Evolutionary conservation across 2,113 vertebrate genomes (phyloP).

Genomic region (Oxyruncus cristatus): DNA sequence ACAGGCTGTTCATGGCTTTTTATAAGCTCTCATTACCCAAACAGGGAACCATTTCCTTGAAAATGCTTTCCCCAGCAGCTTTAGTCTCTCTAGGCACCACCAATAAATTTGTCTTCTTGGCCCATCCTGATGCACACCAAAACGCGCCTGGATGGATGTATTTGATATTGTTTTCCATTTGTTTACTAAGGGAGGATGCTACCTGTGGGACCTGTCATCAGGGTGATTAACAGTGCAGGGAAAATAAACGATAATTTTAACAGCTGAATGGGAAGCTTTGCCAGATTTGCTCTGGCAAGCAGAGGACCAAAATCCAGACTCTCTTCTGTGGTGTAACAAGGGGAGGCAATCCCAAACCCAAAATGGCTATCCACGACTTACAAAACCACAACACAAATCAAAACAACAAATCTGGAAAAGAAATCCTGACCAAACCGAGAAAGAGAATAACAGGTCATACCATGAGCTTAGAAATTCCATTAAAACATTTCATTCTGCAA

Average conservation of each 20-base stretch:
- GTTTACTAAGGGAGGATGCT: background rate
- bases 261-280: background rate
- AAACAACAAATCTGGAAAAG: background rate
- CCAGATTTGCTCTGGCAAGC: background rate
- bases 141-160: background rate
- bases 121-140: background rate
- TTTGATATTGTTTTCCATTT: background rate
- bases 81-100: background rate
- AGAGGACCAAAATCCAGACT: background rate
- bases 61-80: conserved; percentile 36
- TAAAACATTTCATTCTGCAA: background rate
- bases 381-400: background rate
- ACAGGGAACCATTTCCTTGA: conserved; percentile 51
- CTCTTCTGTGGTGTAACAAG: background rate
- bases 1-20: conserved; percentile 53
- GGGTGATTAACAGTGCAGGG: background rate
- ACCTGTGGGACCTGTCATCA: conserved; percentile 24
- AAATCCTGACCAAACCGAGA: background rate
- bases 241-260: background rate
- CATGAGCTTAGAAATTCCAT: background rate
- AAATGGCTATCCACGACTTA: background rate
- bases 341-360: background rate
- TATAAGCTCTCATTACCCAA: conserved; percentile 61
- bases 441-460: background rate
- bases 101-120: background rate